Conservation (phyloP, 2,113 vertebrate genomes). For the Macrotis lagotis region DNA sequence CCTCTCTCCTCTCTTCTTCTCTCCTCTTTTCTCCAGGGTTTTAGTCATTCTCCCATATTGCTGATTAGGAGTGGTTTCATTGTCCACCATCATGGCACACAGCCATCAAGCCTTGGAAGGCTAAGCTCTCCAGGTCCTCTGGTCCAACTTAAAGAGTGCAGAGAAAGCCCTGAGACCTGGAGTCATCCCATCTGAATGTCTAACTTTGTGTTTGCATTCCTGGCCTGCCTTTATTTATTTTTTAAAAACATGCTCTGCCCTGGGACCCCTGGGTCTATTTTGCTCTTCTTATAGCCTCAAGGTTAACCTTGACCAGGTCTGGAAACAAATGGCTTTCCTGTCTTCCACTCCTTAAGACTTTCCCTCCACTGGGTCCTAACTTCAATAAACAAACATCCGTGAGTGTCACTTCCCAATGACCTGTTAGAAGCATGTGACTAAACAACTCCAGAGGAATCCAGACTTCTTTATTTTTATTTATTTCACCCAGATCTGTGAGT, state of each 20-base stretch:
- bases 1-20: no score
- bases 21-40: not conserved
- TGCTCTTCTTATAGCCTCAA: slow-evolving; percentile 9
- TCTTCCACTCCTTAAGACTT: not conserved
- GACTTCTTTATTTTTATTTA: not conserved
- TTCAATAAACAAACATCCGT: slow-evolving; percentile 12
- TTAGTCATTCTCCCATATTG: slow-evolving; percentile 10
- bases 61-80: slow-evolving; percentile 67
- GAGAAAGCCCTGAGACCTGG: slow-evolving; percentile 74
- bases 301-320: not conserved
- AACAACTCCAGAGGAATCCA: not conserved
- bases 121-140: slow-evolving; percentile 27
- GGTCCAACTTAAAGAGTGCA: slow-evolving; percentile 68
- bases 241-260: slow-evolving; percentile 43
- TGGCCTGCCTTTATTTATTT: slow-evolving; percentile 65
- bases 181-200: slow-evolving; percentile 67
- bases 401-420: slow-evolving; percentile 20
- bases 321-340: not conserved
- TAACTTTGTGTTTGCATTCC: slow-evolving; percentile 65
- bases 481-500: not conserved
- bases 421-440: not conserved
- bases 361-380: slow-evolving; percentile 3
- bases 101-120: slow-evolving; percentile 75
- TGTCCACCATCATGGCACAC: slow-evolving; percentile 23
- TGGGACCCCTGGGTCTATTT: not conserved